These are phyloP conservation scores for Cirrhinus mrigala DNA, from an alignment of 2,797 vertebrate species.

Conservation along the genomic window DNA sequence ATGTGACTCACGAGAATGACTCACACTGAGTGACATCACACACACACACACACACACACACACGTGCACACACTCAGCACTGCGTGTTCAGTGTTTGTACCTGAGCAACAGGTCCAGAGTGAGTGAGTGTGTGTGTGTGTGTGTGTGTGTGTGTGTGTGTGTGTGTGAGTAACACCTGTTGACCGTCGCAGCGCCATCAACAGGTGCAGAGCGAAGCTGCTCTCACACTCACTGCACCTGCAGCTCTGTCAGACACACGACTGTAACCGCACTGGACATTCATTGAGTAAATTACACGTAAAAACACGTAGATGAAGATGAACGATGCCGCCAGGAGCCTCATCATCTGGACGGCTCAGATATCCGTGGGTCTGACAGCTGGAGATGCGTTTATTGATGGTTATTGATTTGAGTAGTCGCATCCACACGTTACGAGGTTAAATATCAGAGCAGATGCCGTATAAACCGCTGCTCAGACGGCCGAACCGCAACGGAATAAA, in stretches of 20 bases:
- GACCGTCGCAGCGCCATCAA: neutral
- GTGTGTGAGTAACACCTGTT: neutral
- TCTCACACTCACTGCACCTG: neutral
- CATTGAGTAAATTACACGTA: neutral
- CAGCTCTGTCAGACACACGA: neutral
- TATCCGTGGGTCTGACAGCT: neutral
- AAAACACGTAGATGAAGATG: neutral
- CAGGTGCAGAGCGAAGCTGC: neutral
- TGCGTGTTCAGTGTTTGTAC: neutral
- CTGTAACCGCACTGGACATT: neutral
- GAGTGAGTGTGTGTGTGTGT: fast-evolving
- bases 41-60: neutral
- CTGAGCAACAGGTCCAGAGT: neutral
- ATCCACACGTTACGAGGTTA: neutral
- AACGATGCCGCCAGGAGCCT: neutral
- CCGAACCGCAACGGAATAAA: neutral
- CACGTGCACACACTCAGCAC: neutral
- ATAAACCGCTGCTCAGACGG: neutral
- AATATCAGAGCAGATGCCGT: neutral
- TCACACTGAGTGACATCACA: conserved; percentile 44
- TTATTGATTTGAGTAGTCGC: neutral
- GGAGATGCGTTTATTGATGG: neutral
- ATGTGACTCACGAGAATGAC: conserved; percentile 57
- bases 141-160: too few species aligned
- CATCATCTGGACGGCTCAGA: neutral